phyloP scores from a whole-genome alignment of 2,888 invertebrate species.

The Tetramorium bicarinatum region DNA sequence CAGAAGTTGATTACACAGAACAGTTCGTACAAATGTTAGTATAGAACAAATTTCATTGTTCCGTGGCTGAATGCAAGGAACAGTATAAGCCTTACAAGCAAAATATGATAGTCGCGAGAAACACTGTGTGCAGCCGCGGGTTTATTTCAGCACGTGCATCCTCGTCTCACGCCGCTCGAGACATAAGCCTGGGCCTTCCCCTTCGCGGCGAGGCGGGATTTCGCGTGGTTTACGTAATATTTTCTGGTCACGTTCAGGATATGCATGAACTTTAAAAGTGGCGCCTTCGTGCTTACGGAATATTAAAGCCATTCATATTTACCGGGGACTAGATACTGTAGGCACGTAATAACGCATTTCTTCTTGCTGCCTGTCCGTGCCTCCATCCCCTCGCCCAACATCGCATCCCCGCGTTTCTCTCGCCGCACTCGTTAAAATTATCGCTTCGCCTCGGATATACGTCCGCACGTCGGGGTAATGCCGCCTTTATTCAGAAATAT shows the following conservation, averaged over 20 bases:
- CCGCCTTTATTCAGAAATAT: slow-evolving; percentile 11
- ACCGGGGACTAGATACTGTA: slow-evolving; percentile 77
- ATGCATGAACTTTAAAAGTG: slow-evolving; percentile 83
- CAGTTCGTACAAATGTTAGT: neutral
- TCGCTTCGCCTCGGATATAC: slow-evolving; percentile 46
- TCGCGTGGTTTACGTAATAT: slow-evolving; percentile 75
- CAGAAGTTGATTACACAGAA: neutral
- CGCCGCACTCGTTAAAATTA: slow-evolving; percentile 54
- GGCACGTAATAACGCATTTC: slow-evolving; percentile 76
- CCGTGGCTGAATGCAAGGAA: neutral
- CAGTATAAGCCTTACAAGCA: neutral
- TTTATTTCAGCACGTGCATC: slow-evolving; percentile 63
- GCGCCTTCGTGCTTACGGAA: slow-evolving; percentile 83
- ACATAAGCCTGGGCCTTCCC: slow-evolving; percentile 8
- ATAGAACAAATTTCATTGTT: too few relatives aligned
- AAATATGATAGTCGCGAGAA: slow-evolving; percentile 9
- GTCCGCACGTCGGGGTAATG: neutral
- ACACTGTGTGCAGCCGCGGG: slow-evolving; percentile 21
- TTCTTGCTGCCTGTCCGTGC: slow-evolving; percentile 38
- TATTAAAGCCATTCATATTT: slow-evolving; percentile 84
- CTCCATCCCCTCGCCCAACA: slow-evolving; percentile 31
- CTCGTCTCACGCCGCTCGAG: slow-evolving; percentile 31
- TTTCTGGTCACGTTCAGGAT: slow-evolving; percentile 80
- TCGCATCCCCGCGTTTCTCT: slow-evolving; percentile 46
- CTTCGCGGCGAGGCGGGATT: slow-evolving; percentile 60